These are phyloP conservation scores for Prosopocoilus inquinatus DNA, from an alignment of 2,888 invertebrate genomes.

Conservation along the genomic window DNA sequence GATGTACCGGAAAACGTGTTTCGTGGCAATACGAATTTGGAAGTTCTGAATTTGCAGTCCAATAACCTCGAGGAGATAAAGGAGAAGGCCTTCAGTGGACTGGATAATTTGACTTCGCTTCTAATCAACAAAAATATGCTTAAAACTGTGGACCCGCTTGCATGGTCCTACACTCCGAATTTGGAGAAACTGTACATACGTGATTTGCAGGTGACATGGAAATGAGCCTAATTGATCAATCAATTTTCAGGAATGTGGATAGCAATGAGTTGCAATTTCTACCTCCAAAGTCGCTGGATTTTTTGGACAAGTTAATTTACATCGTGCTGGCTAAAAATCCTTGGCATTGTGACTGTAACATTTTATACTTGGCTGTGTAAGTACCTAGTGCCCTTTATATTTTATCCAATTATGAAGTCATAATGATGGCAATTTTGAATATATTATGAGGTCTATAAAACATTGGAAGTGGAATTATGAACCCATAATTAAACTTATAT, in stretches of 20 bases:
- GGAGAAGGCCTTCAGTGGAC: constrained; percentile 60
- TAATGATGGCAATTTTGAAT: too few species aligned
- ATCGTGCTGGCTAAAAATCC: constrained; percentile 74
- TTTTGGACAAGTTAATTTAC: constrained; percentile 61
- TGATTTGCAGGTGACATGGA: constrained; percentile 26
- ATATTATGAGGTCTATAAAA: too few species aligned
- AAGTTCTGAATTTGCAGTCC: constrained; percentile 67
- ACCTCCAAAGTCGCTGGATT: constrained; percentile 66
- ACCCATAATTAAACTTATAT: too few species aligned
- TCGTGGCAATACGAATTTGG: constrained; percentile 56
- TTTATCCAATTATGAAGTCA: too few species aligned
- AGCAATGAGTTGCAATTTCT: constrained; percentile 70
- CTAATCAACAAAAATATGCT: constrained; percentile 71
- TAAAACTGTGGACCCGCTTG: constrained; percentile 60
- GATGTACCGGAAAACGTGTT: constrained; percentile 61
- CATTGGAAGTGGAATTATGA: too few species aligned
- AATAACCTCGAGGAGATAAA: constrained; percentile 66
- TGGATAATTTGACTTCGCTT: constrained; percentile 64
- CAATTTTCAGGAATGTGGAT: constrained; percentile 65
- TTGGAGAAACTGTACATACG: constrained; percentile 73
- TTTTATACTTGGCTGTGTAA: constrained; percentile 70
- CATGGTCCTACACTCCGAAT: constrained; percentile 63
- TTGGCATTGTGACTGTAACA: constrained; percentile 79
- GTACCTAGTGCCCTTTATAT: too few species aligned
- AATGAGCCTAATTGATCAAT: neutral